Evolutionary conservation across 2,113 vertebrate genomes (phyloP), one percentile per base, ranked within the genome.

Genomic region (Myotis brandtii): DNA sequence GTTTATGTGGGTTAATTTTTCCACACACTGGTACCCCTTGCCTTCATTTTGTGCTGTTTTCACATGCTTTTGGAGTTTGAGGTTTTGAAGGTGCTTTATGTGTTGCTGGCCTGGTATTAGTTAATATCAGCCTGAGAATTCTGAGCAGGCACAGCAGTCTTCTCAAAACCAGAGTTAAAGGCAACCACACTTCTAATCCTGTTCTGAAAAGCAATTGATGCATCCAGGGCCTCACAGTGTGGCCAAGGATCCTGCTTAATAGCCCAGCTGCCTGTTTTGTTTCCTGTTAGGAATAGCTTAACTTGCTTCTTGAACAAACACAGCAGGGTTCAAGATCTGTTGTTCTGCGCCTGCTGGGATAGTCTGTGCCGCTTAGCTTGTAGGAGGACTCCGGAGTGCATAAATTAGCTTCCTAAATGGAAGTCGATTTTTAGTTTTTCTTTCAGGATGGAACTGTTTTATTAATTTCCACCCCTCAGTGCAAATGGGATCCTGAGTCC

Each of bases 321-420:
- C 97, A 98, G 98, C 98, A 94, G 98, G 98, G 93, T 96, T 97
- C 96, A 87, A 97, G 98, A 97, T 98, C 93, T 98, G 89, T 98
- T 98, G 97, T 97, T 97, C 87, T 97, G 30, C 34, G 97, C 97
- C 98, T 98, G 97, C 98, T 98, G 98, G 80, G 97, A 94, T 97
- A 95, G 96, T 98, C 98, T 98, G 93, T 97, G 97, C 96, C 97
- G 93, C 96, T 97, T 96, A 92, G 95, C 77, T 97, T 96, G 50
- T 96, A 56, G 87, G 93, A 97, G 97, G 95, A 97, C 86, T 64
- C 94, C 69, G 75, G 97, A 96, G 86, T 82, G 96, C 97, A 97
- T 98, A 97, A 97, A 97, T 98, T 97, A 97, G 86, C 62, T 83
- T 95, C 76, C 88, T 34, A 96, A 97, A 98, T 94, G 95, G 92